phyloP scores from a whole-genome alignment of 2,888 invertebrate species.

The Calameuta filiformis region DNA sequence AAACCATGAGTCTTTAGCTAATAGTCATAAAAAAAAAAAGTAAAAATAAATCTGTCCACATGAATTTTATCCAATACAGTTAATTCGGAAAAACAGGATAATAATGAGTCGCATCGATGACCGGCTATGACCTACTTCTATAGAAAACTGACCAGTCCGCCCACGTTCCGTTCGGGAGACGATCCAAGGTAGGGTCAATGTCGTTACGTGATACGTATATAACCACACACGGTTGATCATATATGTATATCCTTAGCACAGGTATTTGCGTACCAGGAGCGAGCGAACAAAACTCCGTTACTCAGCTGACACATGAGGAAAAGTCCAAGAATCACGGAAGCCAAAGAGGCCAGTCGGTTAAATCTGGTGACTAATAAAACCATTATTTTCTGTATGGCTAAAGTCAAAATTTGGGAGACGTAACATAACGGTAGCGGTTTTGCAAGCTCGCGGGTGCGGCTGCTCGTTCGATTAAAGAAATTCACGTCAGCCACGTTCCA shows the following conservation, averaged over 20 bases:
- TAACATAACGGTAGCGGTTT: neutral
- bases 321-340: neutral
- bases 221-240: neutral
- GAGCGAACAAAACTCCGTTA: constrained; percentile 31
- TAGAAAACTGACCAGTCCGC: constrained; percentile 60
- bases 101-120: constrained; percentile 33
- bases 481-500: neutral
- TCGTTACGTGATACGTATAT: constrained; percentile 38
- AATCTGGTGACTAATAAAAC: neutral
- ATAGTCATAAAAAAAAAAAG: neutral
- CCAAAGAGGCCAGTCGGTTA: neutral
- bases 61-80: neutral
- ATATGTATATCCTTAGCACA: constrained; percentile 16
- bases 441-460: neutral
- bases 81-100: neutral
- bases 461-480: neutral
- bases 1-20: neutral
- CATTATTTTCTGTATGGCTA: neutral
- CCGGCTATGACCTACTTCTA: constrained; percentile 55
- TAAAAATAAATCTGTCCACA: neutral
- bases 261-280: constrained; percentile 33
- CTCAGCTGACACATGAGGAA: constrained; percentile 30
- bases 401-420: neutral
- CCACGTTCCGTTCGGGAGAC: constrained; percentile 51
- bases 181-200: constrained; percentile 60